Conservation (phyloP, 2,113 vertebrate species). For the Phylloscopus trochiloides region DNA sequence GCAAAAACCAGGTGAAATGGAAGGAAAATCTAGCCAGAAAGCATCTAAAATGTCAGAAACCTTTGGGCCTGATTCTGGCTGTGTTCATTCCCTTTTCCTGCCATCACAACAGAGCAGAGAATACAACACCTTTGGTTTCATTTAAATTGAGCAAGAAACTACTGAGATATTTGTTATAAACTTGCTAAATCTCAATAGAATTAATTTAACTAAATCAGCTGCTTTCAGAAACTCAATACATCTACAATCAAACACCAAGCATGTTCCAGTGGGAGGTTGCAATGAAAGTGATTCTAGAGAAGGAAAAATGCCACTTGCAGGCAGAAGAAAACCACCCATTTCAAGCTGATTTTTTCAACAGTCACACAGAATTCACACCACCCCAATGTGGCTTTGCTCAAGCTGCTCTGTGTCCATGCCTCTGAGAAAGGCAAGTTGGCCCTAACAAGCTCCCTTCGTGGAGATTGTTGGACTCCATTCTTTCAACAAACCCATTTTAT, state of each 20-base stretch:
- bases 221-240: not conserved
- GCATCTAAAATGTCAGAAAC: not conserved
- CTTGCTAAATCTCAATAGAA: not conserved
- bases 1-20: not conserved
- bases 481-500: not conserved
- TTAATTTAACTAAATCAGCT: not conserved
- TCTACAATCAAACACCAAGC: not conserved
- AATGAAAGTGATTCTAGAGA: not conserved
- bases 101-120: not conserved
- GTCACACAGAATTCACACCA: not conserved
- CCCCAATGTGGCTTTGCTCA: not conserved
- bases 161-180: not conserved
- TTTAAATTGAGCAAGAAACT: not conserved
- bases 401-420: not conserved
- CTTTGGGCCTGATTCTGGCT: not conserved
- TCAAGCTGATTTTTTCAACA: not conserved
- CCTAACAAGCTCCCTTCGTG: accelerated
- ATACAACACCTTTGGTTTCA: not conserved
- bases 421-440: not conserved
- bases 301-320: not conserved
- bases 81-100: not conserved
- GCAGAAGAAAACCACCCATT: not conserved
- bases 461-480: not conserved
- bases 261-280: not conserved
- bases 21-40: not conserved